Base-by-base conservation (phyloP, 2,113 vertebrate species). In the Barbus barbus region DNA sequence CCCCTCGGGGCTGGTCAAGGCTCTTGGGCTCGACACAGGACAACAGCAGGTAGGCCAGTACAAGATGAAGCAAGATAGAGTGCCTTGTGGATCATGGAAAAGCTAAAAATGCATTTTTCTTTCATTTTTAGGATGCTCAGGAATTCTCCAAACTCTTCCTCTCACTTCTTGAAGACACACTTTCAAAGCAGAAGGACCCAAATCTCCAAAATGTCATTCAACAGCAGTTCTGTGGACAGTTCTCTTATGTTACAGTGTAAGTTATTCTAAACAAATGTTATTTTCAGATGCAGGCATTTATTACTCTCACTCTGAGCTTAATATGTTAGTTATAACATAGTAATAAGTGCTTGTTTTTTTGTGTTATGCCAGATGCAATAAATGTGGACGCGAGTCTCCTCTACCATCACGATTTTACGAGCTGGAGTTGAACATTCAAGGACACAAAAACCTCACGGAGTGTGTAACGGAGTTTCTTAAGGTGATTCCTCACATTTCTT, bases 81-180 rank as follows among this genome's bases (percentile, higher is more conserved):
- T 36, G 33, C 46, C 4, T 9, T 76, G 4, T 44, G 3, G n/a
- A 6, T 26, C 14, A 24, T 58, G 20, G 24, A 7, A 79, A 63
- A 1, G 22, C n/a, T 31, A 13, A n/a, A n/a, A 44, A 76, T 6
- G 26, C 9, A 12, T 22, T 28, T 56, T 86, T 77, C 56, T 82
- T 85, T 72, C 12, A 82, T 86, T 46, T 80, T 11, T 92, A 99
- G 98, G 98, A 99, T 91, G 98, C 98, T 28, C 98, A 99, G 91
- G 98, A 99, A 91, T 99, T 99, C 93, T 99, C 97, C 20, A 99
- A 99, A 89, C 96, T 99, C 36, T 99, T 99, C 91, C 94, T 99
- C 95, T 97, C 97, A 1, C 91, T 99, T 7, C 88, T 99, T 93
- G 98, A 99, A 92, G 96, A 99, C 80, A 98, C 97, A 16, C 90